Evolutionary conservation across 2,113 vertebrate genomes (phyloP).

Genomic region (Tragelaphus imberbis): DNA sequence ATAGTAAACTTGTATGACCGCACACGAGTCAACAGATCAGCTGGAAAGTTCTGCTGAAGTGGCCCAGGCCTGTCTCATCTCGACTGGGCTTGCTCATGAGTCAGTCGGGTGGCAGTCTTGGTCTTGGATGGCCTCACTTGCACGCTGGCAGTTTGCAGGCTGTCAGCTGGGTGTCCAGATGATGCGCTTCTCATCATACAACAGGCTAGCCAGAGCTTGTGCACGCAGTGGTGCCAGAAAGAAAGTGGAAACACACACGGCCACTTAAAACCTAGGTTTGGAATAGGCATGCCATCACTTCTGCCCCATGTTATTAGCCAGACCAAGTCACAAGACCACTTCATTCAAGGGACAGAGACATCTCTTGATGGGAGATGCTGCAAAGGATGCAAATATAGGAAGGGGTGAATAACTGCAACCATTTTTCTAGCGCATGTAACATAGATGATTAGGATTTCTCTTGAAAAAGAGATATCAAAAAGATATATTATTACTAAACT

Average conservation of each 20-base stretch:
- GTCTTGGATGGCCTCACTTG: background rate
- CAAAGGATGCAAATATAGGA: background rate
- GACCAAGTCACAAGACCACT: background rate
- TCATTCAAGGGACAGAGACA: background rate
- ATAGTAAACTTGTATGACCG: background rate
- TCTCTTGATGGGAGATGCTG: background rate
- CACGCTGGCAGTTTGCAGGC: background rate
- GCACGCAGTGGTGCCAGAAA: background rate
- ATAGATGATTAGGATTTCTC: background rate
- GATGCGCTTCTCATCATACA: background rate
- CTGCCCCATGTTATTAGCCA: background rate
- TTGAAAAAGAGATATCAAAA: background rate
- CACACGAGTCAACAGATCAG: background rate
- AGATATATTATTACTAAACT: background rate
- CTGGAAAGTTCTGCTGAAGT: background rate
- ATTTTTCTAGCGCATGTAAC: background rate
- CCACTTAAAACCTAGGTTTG: background rate
- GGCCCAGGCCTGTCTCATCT: background rate
- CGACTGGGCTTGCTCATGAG: background rate
- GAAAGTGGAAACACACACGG: background rate
- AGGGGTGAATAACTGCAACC: background rate
- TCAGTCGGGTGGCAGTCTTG: background rate
- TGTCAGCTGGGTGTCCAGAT: background rate
- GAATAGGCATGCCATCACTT: background rate
- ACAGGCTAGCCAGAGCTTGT: background rate